Evolutionary conservation across 2,888 invertebrate genomes (phyloP).

Genomic region (Imbricaverruca yamaguchii): DNA sequence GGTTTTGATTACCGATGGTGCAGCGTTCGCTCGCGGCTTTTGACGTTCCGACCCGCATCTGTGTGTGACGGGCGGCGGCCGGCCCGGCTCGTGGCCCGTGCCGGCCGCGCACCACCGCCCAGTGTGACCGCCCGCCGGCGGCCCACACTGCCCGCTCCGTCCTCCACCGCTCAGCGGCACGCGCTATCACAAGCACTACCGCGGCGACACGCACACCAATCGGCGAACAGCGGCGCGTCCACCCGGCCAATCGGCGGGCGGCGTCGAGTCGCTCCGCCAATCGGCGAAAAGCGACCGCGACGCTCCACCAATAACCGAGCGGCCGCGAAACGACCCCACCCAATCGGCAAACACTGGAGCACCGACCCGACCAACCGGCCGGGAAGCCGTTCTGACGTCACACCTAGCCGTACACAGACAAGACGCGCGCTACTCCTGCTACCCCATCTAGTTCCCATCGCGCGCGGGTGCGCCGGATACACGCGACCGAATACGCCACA

Average conservation of each 20-base stretch:
- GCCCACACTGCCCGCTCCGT: too few relatives aligned
- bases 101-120: too few relatives aligned
- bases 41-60: constrained; percentile 4
- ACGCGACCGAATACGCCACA: not conserved
- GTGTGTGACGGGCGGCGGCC: not conserved
- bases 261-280: not conserved
- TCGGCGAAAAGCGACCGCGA: not conserved
- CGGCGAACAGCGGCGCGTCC: too few relatives aligned
- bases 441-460: too few relatives aligned
- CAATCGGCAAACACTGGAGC: not conserved
- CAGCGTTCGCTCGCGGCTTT: not conserved
- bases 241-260: not conserved
- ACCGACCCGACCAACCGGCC: too few relatives aligned
- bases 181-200: not conserved
- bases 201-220: not conserved
- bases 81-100: not conserved
- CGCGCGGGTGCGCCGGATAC: too few relatives aligned
- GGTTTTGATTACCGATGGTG: not conserved
- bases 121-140: too few relatives aligned
- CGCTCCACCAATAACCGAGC: not conserved
- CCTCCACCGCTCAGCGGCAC: not conserved
- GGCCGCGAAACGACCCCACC: not conserved
- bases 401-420: too few relatives aligned
- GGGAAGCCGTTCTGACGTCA: too few relatives aligned
- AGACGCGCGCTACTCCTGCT: too few relatives aligned